phyloP scores from a whole-genome alignment of 2,888 invertebrate species.

The Drosophila yooni region DNA sequence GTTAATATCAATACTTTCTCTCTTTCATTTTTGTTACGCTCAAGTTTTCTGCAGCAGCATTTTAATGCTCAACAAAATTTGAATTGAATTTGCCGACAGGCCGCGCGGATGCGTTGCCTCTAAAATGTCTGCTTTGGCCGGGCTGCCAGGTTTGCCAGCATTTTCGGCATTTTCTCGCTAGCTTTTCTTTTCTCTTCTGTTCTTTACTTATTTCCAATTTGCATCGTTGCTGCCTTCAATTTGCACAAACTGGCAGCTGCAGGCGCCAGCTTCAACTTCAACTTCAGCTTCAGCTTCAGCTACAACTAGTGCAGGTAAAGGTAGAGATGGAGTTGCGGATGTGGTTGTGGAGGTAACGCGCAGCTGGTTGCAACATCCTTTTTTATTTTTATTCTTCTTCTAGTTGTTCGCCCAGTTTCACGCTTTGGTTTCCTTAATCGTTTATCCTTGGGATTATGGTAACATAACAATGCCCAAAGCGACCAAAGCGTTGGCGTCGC shows the following conservation, averaged over 20 bases:
- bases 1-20: neutral
- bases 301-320: slow-evolving; percentile 21
- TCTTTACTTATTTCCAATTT: slow-evolving; percentile 64
- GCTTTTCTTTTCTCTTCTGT: slow-evolving; percentile 3
- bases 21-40: neutral
- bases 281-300: slow-evolving; percentile 28
- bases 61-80: slow-evolving; percentile 79
- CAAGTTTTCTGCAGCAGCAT: slow-evolving; percentile 59
- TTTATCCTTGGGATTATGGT: slow-evolving; percentile 71
- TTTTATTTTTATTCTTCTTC: slow-evolving; percentile 1
- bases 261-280: slow-evolving; percentile 62
- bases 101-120: slow-evolving; percentile 52
- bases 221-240: slow-evolving; percentile 73
- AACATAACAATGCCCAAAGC: slow-evolving; percentile 78
- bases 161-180: neutral
- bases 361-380: slow-evolving; percentile 35
- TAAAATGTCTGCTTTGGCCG: slow-evolving; percentile 38
- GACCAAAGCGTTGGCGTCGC: slow-evolving; percentile 52
- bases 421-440: slow-evolving; percentile 77
- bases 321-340: neutral
- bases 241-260: slow-evolving; percentile 58
- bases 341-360: slow-evolving; percentile 24
- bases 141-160: slow-evolving; percentile 2
- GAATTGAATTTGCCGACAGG: slow-evolving; percentile 79
- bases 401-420: slow-evolving; percentile 59